A percentile compares a stretch with the other conserved stretches of the same genome.
These are phyloP conservation scores for Uropetala carovei DNA, from an alignment of 2,888 invertebrate species.

Conservation along the genomic window DNA sequence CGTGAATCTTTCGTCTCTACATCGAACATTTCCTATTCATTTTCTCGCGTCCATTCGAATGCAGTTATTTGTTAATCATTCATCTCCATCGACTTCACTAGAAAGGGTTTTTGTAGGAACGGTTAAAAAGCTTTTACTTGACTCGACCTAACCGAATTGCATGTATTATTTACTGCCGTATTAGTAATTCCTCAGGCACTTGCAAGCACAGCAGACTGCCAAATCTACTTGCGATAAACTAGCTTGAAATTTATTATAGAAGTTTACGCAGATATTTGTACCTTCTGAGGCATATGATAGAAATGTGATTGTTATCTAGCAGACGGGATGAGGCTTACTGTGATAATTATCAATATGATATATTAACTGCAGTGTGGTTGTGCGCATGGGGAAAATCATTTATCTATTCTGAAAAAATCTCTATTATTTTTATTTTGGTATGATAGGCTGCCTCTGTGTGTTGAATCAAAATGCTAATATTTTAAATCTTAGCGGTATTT, in stretches of 20 bases:
- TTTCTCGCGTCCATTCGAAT: no score
- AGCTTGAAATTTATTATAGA: neutral
- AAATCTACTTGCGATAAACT: neutral
- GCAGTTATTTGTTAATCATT: no score
- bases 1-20: no score
- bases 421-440: slow-evolving; percentile 48
- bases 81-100: no score
- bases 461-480: slow-evolving; percentile 35
- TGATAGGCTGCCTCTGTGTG: neutral
- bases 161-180: neutral
- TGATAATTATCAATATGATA: slow-evolving; percentile 25
- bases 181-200: neutral
- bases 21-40: no score
- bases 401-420: neutral
- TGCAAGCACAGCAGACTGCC: neutral
- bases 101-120: no score
- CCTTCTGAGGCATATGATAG: neutral
- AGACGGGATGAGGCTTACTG: slow-evolving; percentile 36
- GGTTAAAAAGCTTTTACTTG: no score
- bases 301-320: slow-evolving; percentile 10
- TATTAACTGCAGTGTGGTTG: slow-evolving; percentile 51
- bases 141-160: no score
- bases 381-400: neutral
- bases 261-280: neutral
- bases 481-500: slow-evolving; percentile 61